Base-by-base conservation (phyloP, 1,140 invertebrate species). In the Nomia melanderi region DNA sequence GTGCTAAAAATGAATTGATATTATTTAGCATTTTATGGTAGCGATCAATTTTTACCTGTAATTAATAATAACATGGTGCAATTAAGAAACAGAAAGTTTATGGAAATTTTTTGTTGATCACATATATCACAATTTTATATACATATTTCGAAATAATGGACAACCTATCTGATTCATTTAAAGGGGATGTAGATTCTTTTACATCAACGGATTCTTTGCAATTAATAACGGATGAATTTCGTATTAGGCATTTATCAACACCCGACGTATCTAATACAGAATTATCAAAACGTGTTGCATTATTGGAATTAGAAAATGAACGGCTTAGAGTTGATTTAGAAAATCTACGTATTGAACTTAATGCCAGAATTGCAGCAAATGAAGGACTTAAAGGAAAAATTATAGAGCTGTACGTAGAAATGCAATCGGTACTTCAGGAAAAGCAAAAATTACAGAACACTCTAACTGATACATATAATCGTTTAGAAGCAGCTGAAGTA, bases 371-470 rank as follows among this genome's bases (percentile, higher is more conserved):
- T n/a, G 85, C 88, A 36, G 85, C 87, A 14, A 90, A 90, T 75
- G 81, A 88, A 39, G 86, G 83, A 23, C 79, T 89, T 2, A 90
- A 90, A 57, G 82, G 82, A 44, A 90, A 89, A 50, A 86, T 90
- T 74, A 77, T 83, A 6, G 88, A 89, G 33, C 36, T 89, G 9
- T 88, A 87, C 36, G 78, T 88, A 1, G 87, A 90, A 25, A 83
- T 87, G 36, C 88, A 88, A 11, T 62, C 47, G 4, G 66, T 86
- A 3, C 14, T 86, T 14, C 87, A 88, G 53, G 87, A 89, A 1
- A 87, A 84, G 44, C 87, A 88, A 41, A 85, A 84, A 41, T 36
- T 90, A 6, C 75, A 88, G 4, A 89, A 86, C 47, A 77, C 53
- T 17, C 36, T 87, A 3, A 86, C 84, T 39, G 87, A 89, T 63